These are phyloP conservation scores for Neoarius graeffei DNA, from an alignment of 2,113 vertebrate species.

Conservation along the genomic window DNA sequence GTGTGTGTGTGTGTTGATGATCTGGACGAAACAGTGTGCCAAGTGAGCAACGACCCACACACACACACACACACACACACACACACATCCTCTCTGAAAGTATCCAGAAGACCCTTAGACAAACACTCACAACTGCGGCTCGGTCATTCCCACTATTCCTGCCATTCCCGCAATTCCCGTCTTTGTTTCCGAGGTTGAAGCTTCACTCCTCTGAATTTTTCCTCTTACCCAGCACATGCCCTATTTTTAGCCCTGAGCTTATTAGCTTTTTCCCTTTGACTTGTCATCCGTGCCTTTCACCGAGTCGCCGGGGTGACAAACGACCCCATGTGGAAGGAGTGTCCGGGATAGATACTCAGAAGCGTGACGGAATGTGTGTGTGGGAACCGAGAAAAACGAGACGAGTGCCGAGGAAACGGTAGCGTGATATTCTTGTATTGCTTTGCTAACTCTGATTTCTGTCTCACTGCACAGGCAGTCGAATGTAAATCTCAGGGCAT, in stretches of 20 bases:
- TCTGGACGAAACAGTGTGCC: conserved; percentile 60
- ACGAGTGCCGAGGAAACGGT: background rate
- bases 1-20: conserved; percentile 38
- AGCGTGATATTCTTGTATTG: background rate
- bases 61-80: too few species aligned
- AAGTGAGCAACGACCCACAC: conserved; percentile 70
- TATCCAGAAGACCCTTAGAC: conserved; percentile 59
- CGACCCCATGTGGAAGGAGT: conserved; percentile 15
- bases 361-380: conserved; percentile 13
- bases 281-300: conserved; percentile 19
- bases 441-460: conserved; percentile 17
- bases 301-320: conserved; percentile 20
- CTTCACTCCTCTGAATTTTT: conserved; percentile 27
- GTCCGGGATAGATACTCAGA: conserved; percentile 11
- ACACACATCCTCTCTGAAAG: conserved; percentile 68
- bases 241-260: conserved; percentile 50
- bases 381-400: background rate
- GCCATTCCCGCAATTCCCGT: conserved; percentile 55
- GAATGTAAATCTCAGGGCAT: conserved; percentile 5
- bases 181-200: conserved; percentile 63
- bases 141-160: conserved; percentile 52
- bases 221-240: conserved; percentile 26
- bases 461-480: background rate
- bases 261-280: conserved; percentile 24
- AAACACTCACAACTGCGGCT: conserved; percentile 55